Conservation (phyloP, 1,140 invertebrate genomes). For the Solenopsis fugax region DNA sequence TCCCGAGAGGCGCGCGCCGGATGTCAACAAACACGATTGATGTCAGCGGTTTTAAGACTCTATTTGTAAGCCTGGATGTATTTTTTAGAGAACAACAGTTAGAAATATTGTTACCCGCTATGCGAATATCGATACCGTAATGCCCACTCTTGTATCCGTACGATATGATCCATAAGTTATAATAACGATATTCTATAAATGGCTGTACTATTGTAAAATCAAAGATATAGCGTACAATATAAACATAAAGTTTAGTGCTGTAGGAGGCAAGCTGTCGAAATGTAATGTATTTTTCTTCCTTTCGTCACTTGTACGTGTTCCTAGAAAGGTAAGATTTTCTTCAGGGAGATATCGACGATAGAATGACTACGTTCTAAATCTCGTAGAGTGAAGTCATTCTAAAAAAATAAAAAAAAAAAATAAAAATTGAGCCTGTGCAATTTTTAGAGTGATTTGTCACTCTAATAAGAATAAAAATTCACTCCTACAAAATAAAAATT, state of each 20-base stretch:
- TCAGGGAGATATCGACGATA: background rate
- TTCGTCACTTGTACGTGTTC: background rate
- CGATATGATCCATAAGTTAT: conserved; percentile 75
- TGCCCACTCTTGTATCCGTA: conserved; percentile 67
- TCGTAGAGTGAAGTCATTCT: too few relatives aligned
- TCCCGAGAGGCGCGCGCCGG: background rate
- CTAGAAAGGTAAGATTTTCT: background rate
- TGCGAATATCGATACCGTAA: conserved; percentile 73
- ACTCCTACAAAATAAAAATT: too few relatives aligned
- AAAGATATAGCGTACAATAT: conserved; percentile 81
- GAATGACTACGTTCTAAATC: background rate
- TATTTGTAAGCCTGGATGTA: conserved; percentile 80
- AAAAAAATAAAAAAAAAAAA: too few relatives aligned
- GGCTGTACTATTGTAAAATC: conserved; percentile 85
- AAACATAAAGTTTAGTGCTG: conserved; percentile 78
- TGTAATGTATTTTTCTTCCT: conserved; percentile 6
- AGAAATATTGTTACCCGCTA: conserved; percentile 83
- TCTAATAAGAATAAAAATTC: too few relatives aligned
- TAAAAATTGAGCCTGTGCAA: too few relatives aligned
- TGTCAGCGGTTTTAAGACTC: conserved; percentile 54
- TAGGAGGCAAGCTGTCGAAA: conserved; percentile 58
- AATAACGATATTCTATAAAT: conserved; percentile 84
- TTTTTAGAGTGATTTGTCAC: too few relatives aligned
- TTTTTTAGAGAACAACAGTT: conserved; percentile 81
- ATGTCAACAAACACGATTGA: conserved; percentile 44